A percentile compares a stretch with the other conserved stretches of the same genome.
phyloP scores from a whole-genome alignment of 2,888 invertebrate species.

The Clepsis dumicolana region DNA sequence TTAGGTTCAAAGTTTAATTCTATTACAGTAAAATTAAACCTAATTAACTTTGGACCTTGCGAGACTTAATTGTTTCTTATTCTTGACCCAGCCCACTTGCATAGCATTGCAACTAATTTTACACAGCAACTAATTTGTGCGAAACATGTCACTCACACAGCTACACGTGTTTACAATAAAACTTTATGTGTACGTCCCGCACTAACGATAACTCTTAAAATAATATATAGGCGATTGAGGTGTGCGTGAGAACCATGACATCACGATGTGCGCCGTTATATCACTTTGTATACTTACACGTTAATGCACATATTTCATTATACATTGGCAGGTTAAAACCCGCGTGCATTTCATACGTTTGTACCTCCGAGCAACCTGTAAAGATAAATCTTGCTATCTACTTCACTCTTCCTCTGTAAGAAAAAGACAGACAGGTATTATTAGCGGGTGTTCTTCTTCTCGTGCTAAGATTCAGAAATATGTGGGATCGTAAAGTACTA shows the following conservation, averaged over 20 bases:
- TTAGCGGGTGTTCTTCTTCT: too few species aligned
- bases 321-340: constrained; percentile 31
- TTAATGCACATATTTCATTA: constrained; percentile 14
- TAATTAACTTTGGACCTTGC: background rate
- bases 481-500: background rate
- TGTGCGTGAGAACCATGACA: constrained; percentile 63
- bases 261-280: constrained; percentile 48
- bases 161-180: constrained; percentile 82
- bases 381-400: background rate
- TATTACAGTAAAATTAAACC: too few species aligned
- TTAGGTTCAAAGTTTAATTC: background rate
- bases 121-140: constrained; percentile 52
- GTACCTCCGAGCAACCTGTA: background rate
- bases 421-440: background rate
- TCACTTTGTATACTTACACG: constrained; percentile 23
- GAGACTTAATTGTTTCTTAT: background rate
- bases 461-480: background rate
- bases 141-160: constrained; percentile 59
- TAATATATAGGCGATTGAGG: constrained; percentile 75
- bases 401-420: background rate
- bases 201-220: constrained; percentile 75
- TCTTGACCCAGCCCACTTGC: background rate
- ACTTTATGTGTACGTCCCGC: constrained; percentile 77
- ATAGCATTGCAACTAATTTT: constrained; percentile 40
- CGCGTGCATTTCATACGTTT: constrained; percentile 5